A percentile compares a stretch with the other conserved stretches of the same genome.
These are phyloP conservation scores for Gila robusta DNA, from an alignment of 2,797 vertebrate genomes.

Conservation along the genomic window DNA sequence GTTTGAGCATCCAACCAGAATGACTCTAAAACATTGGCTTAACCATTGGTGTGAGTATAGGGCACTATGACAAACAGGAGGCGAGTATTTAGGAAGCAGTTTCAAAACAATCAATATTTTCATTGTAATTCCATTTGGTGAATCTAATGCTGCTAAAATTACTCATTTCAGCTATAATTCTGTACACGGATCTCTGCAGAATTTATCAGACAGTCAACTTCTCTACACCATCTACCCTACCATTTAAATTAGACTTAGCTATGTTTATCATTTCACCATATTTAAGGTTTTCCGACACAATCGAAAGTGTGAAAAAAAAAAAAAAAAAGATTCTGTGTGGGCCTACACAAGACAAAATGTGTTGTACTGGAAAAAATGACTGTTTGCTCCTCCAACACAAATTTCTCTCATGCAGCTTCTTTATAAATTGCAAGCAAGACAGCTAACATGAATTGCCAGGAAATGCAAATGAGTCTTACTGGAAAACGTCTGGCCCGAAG, in stretches of 20 bases:
- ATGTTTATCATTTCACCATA: not conserved
- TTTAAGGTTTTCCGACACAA: not conserved
- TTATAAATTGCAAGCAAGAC: not conserved
- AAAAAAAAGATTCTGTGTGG: not conserved
- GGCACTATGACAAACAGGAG: not conserved
- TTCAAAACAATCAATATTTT: not conserved
- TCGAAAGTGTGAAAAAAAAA: slow-evolving; percentile 6
- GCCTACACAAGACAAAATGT: not conserved
- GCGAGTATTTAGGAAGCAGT: not conserved
- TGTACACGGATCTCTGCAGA: not conserved
- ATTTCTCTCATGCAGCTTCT: not conserved
- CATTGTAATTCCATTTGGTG: not conserved
- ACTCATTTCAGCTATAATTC: not conserved
- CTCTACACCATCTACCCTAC: not conserved
- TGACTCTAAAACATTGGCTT: not conserved
- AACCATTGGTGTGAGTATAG: not conserved
- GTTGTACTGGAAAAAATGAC: not conserved
- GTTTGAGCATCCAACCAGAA: not conserved
- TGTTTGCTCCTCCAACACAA: no score
- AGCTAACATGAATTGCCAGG: no score
- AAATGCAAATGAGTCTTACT: slow-evolving; percentile 80
- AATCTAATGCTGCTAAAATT: not conserved
- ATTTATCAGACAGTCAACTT: not conserved
- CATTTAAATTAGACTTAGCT: not conserved
- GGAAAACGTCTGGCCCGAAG: slow-evolving; percentile 97